Evolutionary conservation across 2,888 invertebrate genomes (phyloP).

Genomic region (Arctia plantaginis): DNA sequence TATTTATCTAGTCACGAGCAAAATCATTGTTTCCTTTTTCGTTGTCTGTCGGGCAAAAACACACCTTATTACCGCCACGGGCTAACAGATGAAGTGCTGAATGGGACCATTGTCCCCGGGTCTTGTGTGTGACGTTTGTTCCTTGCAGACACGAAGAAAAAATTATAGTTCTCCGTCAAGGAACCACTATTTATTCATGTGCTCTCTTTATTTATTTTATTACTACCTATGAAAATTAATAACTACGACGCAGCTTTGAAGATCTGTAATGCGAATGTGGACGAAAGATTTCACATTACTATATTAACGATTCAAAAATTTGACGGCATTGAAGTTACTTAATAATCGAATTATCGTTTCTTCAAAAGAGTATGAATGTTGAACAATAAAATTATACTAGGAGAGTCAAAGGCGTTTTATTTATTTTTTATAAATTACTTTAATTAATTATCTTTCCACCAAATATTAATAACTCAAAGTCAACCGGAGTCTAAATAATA

Average conservation of each 20-base stretch:
- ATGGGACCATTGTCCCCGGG: constrained; percentile 70
- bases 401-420: neutral
- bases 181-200: constrained; percentile 66
- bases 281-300: neutral
- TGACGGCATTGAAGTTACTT: neutral
- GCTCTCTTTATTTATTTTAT: constrained; percentile 52
- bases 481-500: neutral
- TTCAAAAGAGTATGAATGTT: neutral
- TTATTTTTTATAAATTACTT: neutral
- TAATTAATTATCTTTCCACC: neutral
- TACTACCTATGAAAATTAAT: constrained; percentile 24
- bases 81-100: constrained; percentile 80
- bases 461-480: neutral
- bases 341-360: neutral
- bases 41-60: constrained; percentile 75
- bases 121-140: constrained; percentile 77
- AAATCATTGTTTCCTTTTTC: constrained; percentile 84
- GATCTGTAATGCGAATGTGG: neutral
- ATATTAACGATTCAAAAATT: neutral
- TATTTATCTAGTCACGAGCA: constrained; percentile 84
- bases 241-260: neutral
- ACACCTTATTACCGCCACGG: constrained; percentile 77
- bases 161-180: constrained; percentile 50
- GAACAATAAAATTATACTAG: neutral
- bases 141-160: constrained; percentile 60